Base-by-base conservation (phyloP, 2,888 invertebrate genomes). In the Ecliptopera silaceata region DNA sequence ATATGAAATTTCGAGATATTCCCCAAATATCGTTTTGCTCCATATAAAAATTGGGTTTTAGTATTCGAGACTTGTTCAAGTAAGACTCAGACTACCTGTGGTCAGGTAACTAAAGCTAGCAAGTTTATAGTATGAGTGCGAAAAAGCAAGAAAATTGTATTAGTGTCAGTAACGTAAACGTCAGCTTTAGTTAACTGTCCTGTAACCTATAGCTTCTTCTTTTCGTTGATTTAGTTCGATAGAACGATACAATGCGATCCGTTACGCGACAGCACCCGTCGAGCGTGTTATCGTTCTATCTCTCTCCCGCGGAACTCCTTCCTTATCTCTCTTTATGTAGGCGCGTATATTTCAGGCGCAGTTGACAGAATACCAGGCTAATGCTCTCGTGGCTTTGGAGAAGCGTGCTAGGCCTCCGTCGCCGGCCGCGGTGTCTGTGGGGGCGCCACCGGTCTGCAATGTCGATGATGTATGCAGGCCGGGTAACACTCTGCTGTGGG, bases 401-500 rank as follows among this genome's bases (percentile, higher is more conserved):
- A 61, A 68, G 69, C 57, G 72, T 46, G 47, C 17, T 0, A 58
- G 63, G 64, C 65, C 66, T 31, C 70, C 69, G 48, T 71, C 66
- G 50, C 69, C 71, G 42, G 63, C 59, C 32, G 65, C 68, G 64
- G 59, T 66, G 0, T 54, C 68, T 1, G 68, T 63, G 67, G 20
- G 54, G 60, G 79, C 79, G 73, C 74, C 65, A 79, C 74, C 78
- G 29, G 79, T 93, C 73, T 93, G 93, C 74, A 93, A 92, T 74
- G 88, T 93, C 64, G 95, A 94, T 65, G 94, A 96, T 72, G 97
- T 98, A 20, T 98, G 98, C 80, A 95, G 96, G 69, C 96, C 97
- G 36, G 98, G 98, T 1, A 97, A 96, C 80, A 98, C 98, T 4
- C 88, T 98, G 61, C 93, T 98, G 1, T 98, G 98, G 98, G 98